phyloP scores from a whole-genome alignment of 2,113 vertebrate genomes.

The Rousettus leschenaultii region DNA sequence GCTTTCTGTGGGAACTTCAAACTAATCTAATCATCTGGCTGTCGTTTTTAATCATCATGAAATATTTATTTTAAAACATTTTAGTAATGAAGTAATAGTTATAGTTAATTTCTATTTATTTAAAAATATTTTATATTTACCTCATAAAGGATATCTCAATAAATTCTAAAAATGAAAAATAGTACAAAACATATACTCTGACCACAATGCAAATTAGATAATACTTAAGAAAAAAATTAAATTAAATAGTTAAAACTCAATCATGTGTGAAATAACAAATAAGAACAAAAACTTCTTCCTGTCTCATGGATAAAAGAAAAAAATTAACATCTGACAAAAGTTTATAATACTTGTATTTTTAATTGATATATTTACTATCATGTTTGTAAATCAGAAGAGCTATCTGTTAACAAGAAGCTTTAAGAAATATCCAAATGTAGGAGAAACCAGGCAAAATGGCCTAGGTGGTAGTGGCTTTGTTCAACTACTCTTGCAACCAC shows the following conservation, averaged over 20 bases:
- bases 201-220: neutral
- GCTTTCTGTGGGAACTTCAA: neutral
- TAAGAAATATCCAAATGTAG: neutral
- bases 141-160: neutral
- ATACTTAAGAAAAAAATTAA: neutral
- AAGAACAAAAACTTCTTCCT: neutral
- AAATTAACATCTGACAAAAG: neutral
- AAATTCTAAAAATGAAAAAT: neutral
- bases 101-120: neutral
- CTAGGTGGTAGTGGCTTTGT: too few species aligned
- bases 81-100: neutral
- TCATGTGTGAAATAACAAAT: neutral
- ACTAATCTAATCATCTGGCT: neutral
- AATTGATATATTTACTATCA: neutral
- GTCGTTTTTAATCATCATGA: neutral
- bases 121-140: neutral
- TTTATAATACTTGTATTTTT: neutral
- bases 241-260: neutral
- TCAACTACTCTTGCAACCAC: too few species aligned
- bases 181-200: neutral
- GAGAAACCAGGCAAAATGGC: neutral
- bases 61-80: neutral
- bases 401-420: neutral
- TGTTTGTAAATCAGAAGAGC: neutral
- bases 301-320: neutral